Base-by-base conservation (phyloP, 2,888 invertebrate genomes). In the Helicoverpa assulta region DNA sequence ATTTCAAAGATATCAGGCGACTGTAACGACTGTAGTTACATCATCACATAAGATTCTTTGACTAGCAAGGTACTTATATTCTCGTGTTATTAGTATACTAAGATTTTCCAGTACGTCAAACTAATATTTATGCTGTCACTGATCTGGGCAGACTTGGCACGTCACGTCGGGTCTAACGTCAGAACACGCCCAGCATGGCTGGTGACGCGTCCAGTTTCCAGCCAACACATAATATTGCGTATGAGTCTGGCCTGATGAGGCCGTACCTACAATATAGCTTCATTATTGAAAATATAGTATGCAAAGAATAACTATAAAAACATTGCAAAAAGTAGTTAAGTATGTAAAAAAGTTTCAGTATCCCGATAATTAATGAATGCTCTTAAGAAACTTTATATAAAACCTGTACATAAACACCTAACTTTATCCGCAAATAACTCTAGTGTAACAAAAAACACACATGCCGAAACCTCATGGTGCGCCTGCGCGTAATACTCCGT, bases 401-500 rank as follows among this genome's bases (percentile, higher is more conserved):
- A 26, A 75, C 80, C 63, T 69, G 63, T 54, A 58, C n/a, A n/a
- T 40, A 40, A 40, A 40, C 54, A 53, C 54, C 64, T 61, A 58
- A 51, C 54, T 75, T 52, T n/a, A 47, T 60, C 16, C 75, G 52
- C 60, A 8, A 57, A 75, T 64, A 64, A 76, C 61, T 80, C 76
- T 69, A 76, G 59, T 21, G n/a, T 53, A 66, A 68, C 52, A 66
- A 63, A 75, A 80, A 76, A 64, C 62, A 64, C 62, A 61, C 66
- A 66, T 60, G 59, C 64, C 62, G 66, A 67, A 71, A 64, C 58
- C 64, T 73, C 61, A 80, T 71, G 60, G 64, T 75, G 66, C 60
- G 70, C 67, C 59, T 66, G 74, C 68, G 75, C 79, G 59, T 69
- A 70, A 59, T 65, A 16, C 63, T 68, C 65, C 73, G 59, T 82